Base-by-base conservation (phyloP, 2,113 vertebrate genomes). In the Proterorhinus semilunaris region DNA sequence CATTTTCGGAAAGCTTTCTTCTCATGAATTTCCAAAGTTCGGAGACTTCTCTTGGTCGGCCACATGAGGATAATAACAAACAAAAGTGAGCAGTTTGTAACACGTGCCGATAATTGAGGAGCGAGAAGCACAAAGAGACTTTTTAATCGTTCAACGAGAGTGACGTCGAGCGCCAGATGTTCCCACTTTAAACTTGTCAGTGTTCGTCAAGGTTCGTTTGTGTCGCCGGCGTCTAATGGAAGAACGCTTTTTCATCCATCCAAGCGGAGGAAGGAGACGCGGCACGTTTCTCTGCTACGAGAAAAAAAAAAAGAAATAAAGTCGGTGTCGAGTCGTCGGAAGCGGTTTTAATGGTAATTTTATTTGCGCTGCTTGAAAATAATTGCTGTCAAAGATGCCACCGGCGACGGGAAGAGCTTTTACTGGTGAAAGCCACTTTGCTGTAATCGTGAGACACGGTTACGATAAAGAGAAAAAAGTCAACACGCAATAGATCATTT, bases 381-480 rank as follows among this genome's bases (percentile, higher is more conserved):
- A 53, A 53, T 53, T 53, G 52, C 16, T 53, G 52, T 53, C 52
- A 53, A 53, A 53, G 27, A 53, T 53, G n/a, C 12, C 52, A 52
- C 15, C 10, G 8, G 6, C 8, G 21, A 53, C 52, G 17, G 52
- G 9, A 53, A 7, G 52, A 53, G 52, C 7, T 8, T 17, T 53
- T 53, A 16, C 27, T 36, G 27, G 2, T 36, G 27, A 36, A 36
- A 36, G 27, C 27, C 27, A 36, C 27, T 36, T 36, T 36, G 27
- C 27, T 36, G 27, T 36, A 36, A 36, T 36, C 27, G 2, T 36
- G 27, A 36, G 27, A 36, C 27, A 36, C 4, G 27, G 27, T 36
- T 36, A 36, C 27, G n/a, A n/a, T n/a, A n/a, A n/a, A n/a, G n/a
- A 36, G 2, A 5, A 36, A 36, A 36, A 36, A 36, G 27, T 36